phyloP scores from a whole-genome alignment of 2,888 invertebrate species.

The Gastrophysa polygoni region DNA sequence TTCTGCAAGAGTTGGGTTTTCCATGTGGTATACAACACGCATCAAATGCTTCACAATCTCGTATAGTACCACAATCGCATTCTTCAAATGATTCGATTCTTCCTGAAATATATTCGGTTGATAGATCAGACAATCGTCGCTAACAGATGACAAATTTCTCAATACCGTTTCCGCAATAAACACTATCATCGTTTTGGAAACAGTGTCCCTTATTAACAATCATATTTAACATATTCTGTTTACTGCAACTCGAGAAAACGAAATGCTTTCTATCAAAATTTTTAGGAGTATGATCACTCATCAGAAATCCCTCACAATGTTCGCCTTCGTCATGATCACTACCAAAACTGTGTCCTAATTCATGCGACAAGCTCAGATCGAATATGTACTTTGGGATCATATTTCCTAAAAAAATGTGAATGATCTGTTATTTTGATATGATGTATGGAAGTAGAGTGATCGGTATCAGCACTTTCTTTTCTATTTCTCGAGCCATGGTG shows the following conservation, averaged over 20 bases:
- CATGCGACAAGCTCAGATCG: constrained; percentile 46
- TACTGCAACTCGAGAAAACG: constrained; percentile 62
- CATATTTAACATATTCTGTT: constrained; percentile 58
- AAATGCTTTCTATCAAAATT: constrained; percentile 52
- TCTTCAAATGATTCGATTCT: constrained; percentile 73
- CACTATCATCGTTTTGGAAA: constrained; percentile 55
- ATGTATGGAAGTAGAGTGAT: too few species aligned
- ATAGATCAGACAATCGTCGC: too few species aligned
- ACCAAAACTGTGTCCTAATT: constrained; percentile 63
- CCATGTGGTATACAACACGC: constrained; percentile 62
- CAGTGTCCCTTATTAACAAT: constrained; percentile 62
- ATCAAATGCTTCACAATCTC: constrained; percentile 59
- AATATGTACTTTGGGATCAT: constrained; percentile 60
- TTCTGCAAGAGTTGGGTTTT: constrained; percentile 60
- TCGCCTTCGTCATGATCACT: constrained; percentile 60
- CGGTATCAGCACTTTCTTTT: too few species aligned
- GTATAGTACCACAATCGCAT: constrained; percentile 71
- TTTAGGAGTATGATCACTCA: constrained; percentile 60
- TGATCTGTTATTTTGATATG: too few species aligned
- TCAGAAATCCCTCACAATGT: constrained; percentile 59
- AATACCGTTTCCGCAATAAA: constrained; percentile 64
- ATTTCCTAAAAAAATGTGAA: constrained; percentile 19
- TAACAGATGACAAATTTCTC: too few species aligned
- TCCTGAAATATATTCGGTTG: constrained; percentile 47
- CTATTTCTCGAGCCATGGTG: too few species aligned